Base-by-base conservation (phyloP, 2,113 vertebrate species). In the Aegithalos caudatus region DNA sequence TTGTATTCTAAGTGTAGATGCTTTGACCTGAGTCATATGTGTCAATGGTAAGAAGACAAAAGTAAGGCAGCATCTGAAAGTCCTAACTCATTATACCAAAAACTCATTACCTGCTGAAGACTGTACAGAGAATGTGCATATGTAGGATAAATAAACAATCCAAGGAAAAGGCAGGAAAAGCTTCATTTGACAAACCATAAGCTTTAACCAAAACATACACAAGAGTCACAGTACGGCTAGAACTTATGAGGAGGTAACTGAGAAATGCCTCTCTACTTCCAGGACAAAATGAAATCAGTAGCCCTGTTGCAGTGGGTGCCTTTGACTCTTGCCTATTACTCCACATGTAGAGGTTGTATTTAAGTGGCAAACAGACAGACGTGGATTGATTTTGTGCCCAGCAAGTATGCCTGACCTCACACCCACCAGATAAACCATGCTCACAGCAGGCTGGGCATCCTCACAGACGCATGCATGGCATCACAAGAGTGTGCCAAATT, bases 231-330 rank as follows among this genome's bases (percentile, higher is more conserved):
- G 19, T 65, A 44, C 2, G 7, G 21, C 16, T 45, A 77, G 29
- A 66, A 25, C 20, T 70, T 12, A 18, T 3, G 42, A 95, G 37
- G 28, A 33, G 56, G 57, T 60, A 58, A 57, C 23, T 47, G 56
- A 83, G 38, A 92, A 92, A 40, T 20, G 29, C 42, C 42, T 76
- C 51, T 67, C 14, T 80, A 7, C 29, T 54, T 42, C 54, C 62
- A 73, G 37, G 38, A 76, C 38, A 61, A 93, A 76, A 86, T 14
- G 16, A 96, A 84, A 76, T 37, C 38, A 80, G 56, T 47, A 74
- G 67, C 71, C 33, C 82, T 56, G 35, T 45, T 27, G 18, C 47
- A 40, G 33, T 20, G 31, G 9, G 22, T 50, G 9, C 15, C 48
- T 94, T 57, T 81, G 66, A n/a, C n/a, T 71, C 53, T 18, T n/a